Base-by-base conservation (phyloP, 2,113 vertebrate genomes). In the Melanerpes formicivorus region DNA sequence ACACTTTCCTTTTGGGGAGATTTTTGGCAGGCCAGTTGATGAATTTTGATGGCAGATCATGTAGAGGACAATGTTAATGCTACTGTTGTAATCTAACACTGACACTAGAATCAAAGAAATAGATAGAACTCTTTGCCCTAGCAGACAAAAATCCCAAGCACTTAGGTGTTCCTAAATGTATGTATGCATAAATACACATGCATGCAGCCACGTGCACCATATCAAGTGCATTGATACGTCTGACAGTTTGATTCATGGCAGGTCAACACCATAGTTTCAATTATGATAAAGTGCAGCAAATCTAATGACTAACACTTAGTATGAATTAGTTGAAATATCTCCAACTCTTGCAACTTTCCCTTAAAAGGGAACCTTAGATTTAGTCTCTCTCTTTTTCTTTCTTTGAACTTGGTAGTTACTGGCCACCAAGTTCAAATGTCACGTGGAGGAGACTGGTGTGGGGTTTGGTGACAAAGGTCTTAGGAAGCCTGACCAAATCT, bases 251-350 rank as follows among this genome's bases (percentile, higher is more conserved):
- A 92, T 44, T 87, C 32, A 71, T 27, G 42, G 62, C 65, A 85
- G 54, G 72, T 80, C 79, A 94, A 78, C 73, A 80, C 18, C 46
- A 63, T 0, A 0, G 62, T 82, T 89, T 75, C 54, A 67, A 54
- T 63, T 88, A 69, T 75, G 81, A 93, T 91, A 93, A 92, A 92
- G 29, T 72, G 34, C 34, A 80, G 64, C 26, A 62, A 77, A 56
- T 82, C 27, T 23, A 90, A 82, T 71, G 72, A 92, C 60, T 87
- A 95, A 90, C 71, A 14, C 52, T 64, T 80, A 66, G 37, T 64
- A 80, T 85, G 6, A 65, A 95, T 93, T 78, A 81, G 37, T 10
- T 85, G 73, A 94, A 90, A 5, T 83, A 90, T 58, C 93, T 94
- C 90, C 92, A 93, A 67, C 14, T 29, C 62, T 78, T 93, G 40